Percentiles rank a stretch among this genome's conserved stretches.
Evolutionary conservation across 2,113 vertebrate species (phyloP).

Genomic region (Ivindomyrus marchei): DNA sequence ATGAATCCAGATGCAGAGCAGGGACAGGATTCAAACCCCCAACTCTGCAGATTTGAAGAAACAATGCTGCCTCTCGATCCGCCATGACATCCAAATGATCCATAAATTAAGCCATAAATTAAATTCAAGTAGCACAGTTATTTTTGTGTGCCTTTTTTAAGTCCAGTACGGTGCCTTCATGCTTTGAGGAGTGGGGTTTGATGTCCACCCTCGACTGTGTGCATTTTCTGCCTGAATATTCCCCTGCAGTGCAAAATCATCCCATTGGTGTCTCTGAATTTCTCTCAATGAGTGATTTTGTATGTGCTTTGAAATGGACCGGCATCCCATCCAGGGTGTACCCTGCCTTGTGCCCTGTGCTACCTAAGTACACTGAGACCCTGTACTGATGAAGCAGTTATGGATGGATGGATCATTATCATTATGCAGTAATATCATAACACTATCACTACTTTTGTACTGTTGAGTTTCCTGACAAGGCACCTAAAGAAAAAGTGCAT

Average conservation of each 20-base stretch:
- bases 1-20: too few species aligned
- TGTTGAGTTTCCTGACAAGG: not conserved
- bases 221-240: not conserved
- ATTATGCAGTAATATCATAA: not conserved
- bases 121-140: too few species aligned
- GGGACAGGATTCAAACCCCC: too few species aligned
- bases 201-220: not conserved
- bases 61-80: too few species aligned
- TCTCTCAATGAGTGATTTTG: not conserved
- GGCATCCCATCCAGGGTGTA: not conserved
- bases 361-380: not conserved
- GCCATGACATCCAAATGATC: too few species aligned
- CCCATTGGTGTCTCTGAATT: not conserved
- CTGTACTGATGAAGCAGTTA: not conserved
- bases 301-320: not conserved
- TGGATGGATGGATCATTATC: not conserved
- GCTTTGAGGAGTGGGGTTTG: not conserved
- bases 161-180: not conserved
- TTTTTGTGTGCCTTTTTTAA: too few species aligned
- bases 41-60: too few species aligned
- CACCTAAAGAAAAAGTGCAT: not conserved
- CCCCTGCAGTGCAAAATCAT: not conserved
- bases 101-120: too few species aligned
- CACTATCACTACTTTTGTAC: not conserved
- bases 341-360: not conserved